Percentiles rank a stretch among this genome's conserved stretches.
Conservation (phyloP, 2,113 vertebrate species). For the Pelobates fuscus region DNA sequence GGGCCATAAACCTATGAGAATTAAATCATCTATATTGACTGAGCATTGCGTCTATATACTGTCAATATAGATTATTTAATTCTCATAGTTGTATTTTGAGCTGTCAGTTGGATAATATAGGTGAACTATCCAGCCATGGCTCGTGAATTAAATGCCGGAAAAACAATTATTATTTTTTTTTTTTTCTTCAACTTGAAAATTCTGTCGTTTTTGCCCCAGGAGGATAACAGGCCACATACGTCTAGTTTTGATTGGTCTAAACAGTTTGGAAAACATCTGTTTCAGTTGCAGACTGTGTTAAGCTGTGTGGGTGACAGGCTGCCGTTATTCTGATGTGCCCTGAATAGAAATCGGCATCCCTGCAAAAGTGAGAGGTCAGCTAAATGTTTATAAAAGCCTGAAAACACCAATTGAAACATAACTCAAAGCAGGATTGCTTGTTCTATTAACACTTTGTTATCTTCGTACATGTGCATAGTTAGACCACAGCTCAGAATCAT, state of each 20-base stretch:
- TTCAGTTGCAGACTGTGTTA: constrained; percentile 52
- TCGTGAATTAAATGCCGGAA: background rate
- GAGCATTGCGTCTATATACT: no score
- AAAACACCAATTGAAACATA: background rate
- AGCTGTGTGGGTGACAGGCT: constrained; percentile 47
- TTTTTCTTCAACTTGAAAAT: constrained; percentile 24
- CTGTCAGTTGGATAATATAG: fast-evolving
- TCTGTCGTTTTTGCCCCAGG: constrained; percentile 44
- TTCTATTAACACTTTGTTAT: background rate
- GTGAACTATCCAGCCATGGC: constrained; percentile 23
- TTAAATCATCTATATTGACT: no score
- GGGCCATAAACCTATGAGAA: no score
- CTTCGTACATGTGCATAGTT: no score
- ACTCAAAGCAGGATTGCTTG: background rate
- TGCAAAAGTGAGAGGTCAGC: constrained; percentile 14
- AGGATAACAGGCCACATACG: constrained; percentile 41
- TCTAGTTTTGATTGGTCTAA: constrained; percentile 54
- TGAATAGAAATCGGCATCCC: constrained; percentile 42
- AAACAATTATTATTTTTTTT: constrained; percentile 28
- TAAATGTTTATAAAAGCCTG: constrained; percentile 10
- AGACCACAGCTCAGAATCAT: no score
- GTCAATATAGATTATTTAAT: no score
- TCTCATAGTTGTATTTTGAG: background rate
- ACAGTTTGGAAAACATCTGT: constrained; percentile 58
- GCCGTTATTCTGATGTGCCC: constrained; percentile 56